Percentiles rank a stretch among this genome's conserved stretches.
These are phyloP conservation scores for Malthinus seriepunctatus DNA, from an alignment of 2,888 invertebrate species.

Conservation along the genomic window DNA sequence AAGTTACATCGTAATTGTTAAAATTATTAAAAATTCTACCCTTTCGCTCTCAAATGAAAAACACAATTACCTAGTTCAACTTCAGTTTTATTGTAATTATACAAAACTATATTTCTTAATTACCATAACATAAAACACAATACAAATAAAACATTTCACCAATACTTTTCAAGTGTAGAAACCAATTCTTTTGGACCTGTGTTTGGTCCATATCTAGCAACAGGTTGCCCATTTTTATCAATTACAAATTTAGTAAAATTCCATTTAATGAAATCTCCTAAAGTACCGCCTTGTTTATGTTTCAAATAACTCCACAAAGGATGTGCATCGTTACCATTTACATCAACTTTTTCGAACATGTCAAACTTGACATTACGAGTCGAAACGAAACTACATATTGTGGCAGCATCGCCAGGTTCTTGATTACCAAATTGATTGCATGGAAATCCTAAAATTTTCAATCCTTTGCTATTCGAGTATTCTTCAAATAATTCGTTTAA, in stretches of 20 bases:
- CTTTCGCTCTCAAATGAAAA: no score
- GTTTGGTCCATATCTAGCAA: conserved; percentile 66
- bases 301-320: conserved; percentile 72
- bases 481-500: conserved; percentile 75
- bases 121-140: not conserved
- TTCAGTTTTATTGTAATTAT: no score
- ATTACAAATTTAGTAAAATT: conserved; percentile 89
- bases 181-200: conserved; percentile 51
- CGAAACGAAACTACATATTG: conserved; percentile 66
- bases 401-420: conserved; percentile 67
- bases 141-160: conserved; percentile 35
- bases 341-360: conserved; percentile 72
- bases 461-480: conserved; percentile 72
- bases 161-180: conserved; percentile 48
- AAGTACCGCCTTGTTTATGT: conserved; percentile 57
- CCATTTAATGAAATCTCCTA: conserved; percentile 79
- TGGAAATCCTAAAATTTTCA: conserved; percentile 82
- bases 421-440: conserved; percentile 84
- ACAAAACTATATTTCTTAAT: not conserved
- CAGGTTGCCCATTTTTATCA: conserved; percentile 72
- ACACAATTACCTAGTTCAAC: no score
- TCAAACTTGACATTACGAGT: conserved; percentile 71
- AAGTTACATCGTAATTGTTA: no score
- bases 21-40: no score
- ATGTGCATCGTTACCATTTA: conserved; percentile 67